Conservation (phyloP, 2,888 invertebrate genomes). For the Napeogenes inachia region DNA sequence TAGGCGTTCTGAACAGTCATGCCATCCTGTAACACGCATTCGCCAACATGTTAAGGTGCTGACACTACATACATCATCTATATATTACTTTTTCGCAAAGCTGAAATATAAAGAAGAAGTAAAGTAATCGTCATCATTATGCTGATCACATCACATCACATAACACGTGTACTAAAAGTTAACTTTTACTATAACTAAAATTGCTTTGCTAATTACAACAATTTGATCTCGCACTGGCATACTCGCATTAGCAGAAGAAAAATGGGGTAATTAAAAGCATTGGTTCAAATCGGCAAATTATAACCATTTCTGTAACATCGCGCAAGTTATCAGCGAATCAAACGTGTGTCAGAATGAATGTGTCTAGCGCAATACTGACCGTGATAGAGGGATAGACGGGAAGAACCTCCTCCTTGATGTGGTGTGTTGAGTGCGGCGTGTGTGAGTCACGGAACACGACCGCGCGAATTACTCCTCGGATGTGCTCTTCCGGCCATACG, state of each 20-base stretch:
- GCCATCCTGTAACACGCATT: slow-evolving; percentile 78
- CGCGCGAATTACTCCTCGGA: slow-evolving; percentile 93
- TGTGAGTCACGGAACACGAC: slow-evolving; percentile 93
- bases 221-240: slow-evolving; percentile 46
- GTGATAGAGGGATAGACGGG: slow-evolving; percentile 67
- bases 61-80: slow-evolving; percentile 1
- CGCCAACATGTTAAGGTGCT: slow-evolving; percentile 23
- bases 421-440: slow-evolving; percentile 83
- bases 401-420: slow-evolving; percentile 84
- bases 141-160: slow-evolving; percentile 1
- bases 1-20: slow-evolving; percentile 76
- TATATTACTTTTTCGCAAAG: slow-evolving; percentile 13
- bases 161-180: slow-evolving; percentile 4
- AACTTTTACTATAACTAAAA: slow-evolving; percentile 13
- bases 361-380: slow-evolving; percentile 59
- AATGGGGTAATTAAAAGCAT: slow-evolving; percentile 21
- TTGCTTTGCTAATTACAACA: slow-evolving; percentile 36
- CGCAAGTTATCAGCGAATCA: slow-evolving; percentile 17
- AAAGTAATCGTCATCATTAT: background rate
- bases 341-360: slow-evolving; percentile 14
- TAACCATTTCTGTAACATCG: slow-evolving; percentile 21
- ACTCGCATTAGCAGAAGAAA: slow-evolving; percentile 47
- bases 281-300: slow-evolving; percentile 26
- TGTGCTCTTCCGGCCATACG: slow-evolving; percentile 96
- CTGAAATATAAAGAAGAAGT: background rate